Conservation (phyloP, 2,888 invertebrate genomes). For the Onchidella celtica region DNA sequence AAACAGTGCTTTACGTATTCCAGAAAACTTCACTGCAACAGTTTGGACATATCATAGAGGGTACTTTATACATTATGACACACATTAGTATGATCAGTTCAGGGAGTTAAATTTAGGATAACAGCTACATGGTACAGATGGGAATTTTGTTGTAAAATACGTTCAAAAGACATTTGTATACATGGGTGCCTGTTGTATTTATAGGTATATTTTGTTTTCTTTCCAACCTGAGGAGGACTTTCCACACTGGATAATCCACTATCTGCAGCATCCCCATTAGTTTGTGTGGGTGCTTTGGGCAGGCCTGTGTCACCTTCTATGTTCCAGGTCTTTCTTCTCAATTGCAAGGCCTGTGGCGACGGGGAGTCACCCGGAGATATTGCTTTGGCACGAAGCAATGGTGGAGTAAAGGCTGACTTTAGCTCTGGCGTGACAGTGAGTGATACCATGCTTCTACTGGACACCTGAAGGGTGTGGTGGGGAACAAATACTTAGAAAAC, state of each 20-base stretch:
- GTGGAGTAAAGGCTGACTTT: constrained; percentile 69
- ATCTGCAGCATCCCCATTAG: constrained; percentile 18
- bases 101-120: too few relatives aligned
- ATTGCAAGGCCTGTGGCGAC: constrained; percentile 48
- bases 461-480: neutral
- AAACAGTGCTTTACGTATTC: too few relatives aligned
- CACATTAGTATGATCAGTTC: too few relatives aligned
- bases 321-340: constrained; percentile 56
- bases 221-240: constrained; percentile 37
- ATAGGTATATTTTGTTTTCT: neutral
- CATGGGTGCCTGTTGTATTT: neutral
- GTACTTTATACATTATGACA: too few relatives aligned
- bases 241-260: neutral
- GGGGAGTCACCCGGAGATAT: constrained; percentile 57
- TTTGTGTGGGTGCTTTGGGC: constrained; percentile 54
- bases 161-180: too few relatives aligned
- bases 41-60: too few relatives aligned
- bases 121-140: too few relatives aligned
- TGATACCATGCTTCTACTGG: constrained; percentile 26
- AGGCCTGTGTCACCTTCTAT: constrained; percentile 18
- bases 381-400: constrained; percentile 61
- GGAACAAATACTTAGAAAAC: neutral
- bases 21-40: too few relatives aligned
- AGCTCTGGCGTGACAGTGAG: constrained; percentile 19
- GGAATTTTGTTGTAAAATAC: too few relatives aligned